These are phyloP conservation scores for Acinonyx jubatus DNA, from an alignment of 2,113 vertebrate genomes.

Conservation along the genomic window DNA sequence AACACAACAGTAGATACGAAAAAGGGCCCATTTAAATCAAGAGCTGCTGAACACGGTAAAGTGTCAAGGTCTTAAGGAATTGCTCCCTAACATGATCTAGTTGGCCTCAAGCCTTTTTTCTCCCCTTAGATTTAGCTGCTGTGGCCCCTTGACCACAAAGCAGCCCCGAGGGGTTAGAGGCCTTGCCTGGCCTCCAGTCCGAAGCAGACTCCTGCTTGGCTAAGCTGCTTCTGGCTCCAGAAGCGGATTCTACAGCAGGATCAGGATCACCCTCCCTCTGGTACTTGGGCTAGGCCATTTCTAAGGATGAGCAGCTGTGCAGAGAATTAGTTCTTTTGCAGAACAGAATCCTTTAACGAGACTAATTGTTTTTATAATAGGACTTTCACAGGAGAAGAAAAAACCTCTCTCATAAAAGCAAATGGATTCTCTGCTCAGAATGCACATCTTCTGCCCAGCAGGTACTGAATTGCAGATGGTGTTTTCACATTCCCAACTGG, in stretches of 20 bases:
- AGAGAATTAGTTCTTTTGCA: conserved; percentile 68
- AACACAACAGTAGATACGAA: neutral
- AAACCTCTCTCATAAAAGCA: conserved; percentile 61
- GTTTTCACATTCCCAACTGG: conserved; percentile 39
- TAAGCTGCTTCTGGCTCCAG: neutral
- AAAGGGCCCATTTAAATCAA: neutral
- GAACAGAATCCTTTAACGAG: conserved; percentile 65
- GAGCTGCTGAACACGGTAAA: neutral
- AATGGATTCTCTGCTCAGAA: conserved; percentile 69
- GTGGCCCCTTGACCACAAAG: neutral
- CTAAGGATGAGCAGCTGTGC: conserved; percentile 71
- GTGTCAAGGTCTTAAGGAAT: neutral
- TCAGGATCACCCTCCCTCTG: neutral
- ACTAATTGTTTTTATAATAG: conserved; percentile 77
- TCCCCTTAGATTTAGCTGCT: neutral
- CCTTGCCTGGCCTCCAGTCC: neutral
- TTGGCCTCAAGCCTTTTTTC: neutral
- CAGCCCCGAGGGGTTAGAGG: neutral
- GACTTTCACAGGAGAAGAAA: conserved; percentile 57
- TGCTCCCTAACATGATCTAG: neutral
- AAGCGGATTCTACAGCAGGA: neutral
- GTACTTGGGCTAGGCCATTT: neutral
- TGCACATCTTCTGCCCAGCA: conserved; percentile 58
- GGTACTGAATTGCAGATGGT: conserved; percentile 63
- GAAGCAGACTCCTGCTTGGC: neutral